Conservation (phyloP, 2,888 invertebrate species). For the Minunthozetes semirufus region DNA sequence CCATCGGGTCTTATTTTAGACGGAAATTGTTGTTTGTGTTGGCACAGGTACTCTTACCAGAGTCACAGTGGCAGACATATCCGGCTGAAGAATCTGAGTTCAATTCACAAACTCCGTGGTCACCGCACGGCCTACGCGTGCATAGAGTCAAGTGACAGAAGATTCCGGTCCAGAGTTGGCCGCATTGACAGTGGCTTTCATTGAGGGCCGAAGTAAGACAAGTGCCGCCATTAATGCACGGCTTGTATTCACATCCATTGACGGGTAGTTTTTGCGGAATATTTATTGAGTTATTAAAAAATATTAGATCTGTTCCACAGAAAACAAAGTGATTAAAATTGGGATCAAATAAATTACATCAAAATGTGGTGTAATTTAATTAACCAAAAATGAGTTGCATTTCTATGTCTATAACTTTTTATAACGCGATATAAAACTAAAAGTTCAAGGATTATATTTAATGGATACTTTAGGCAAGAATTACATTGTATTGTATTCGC, state of each 20-base stretch:
- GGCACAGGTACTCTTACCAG: constrained; percentile 50
- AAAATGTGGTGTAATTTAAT: not conserved
- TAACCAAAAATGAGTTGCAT: not conserved
- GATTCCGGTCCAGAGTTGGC: constrained; percentile 53
- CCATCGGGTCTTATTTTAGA: too few relatives aligned
- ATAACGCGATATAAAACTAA: too few relatives aligned
- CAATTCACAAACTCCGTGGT: constrained; percentile 60
- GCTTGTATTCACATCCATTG: constrained; percentile 64
- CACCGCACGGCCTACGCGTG: constrained; percentile 53
- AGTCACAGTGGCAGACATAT: constrained; percentile 60
- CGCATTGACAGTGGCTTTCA: constrained; percentile 26
- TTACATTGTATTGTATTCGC: too few relatives aligned
- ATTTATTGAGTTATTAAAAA: constrained; percentile 52
- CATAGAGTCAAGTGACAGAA: constrained; percentile 65
- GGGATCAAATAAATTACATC: not conserved
- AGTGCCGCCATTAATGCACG: constrained; percentile 51
- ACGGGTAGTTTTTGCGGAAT: constrained; percentile 38
- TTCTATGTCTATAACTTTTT: not conserved
- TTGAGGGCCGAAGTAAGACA: not conserved
- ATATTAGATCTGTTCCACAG: constrained; percentile 48
- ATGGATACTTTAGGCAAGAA: too few relatives aligned
- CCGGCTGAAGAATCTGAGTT: constrained; percentile 44
- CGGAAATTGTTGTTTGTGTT: too few relatives aligned
- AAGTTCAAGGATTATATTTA: not conserved
- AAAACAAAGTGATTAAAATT: not conserved